A percentile compares a stretch with the other conserved stretches of the same genome.
phyloP scores from a whole-genome alignment of 2,113 vertebrate species.

The Ceratotherium simum region DNA sequence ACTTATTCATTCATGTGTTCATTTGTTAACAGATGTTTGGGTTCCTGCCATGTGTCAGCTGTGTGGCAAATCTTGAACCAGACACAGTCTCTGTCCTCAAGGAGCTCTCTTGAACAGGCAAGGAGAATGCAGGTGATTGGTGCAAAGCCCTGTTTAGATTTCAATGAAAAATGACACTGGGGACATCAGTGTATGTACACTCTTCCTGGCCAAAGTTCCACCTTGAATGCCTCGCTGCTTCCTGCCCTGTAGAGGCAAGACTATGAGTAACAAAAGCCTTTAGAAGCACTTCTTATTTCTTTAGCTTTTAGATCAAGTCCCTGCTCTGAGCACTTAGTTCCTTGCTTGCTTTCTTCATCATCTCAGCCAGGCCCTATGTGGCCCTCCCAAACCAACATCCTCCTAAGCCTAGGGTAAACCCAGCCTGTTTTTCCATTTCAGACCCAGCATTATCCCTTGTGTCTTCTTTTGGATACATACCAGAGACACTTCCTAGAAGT shows the following conservation, averaged over 20 bases:
- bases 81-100: neutral
- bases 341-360: neutral
- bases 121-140: too few relatives aligned
- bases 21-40: neutral
- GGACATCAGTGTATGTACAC: accelerated
- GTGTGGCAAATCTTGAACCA: neutral
- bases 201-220: neutral
- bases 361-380: neutral
- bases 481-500: neutral
- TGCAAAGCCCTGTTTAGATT: neutral
- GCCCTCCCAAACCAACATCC: neutral
- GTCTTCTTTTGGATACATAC: neutral
- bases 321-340: neutral
- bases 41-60: neutral
- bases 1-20: neutral
- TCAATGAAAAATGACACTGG: neutral
- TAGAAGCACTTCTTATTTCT: neutral
- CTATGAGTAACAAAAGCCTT: neutral
- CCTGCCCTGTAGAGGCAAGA: neutral
- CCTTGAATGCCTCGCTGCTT: accelerated
- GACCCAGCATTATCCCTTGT: neutral
- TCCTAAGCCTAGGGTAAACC: neutral
- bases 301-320: neutral
- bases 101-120: neutral
- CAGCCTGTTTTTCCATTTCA: neutral